These are phyloP conservation scores for Drosophila meridionalis DNA, from an alignment of 2,888 invertebrate genomes.

Conservation along the genomic window DNA sequence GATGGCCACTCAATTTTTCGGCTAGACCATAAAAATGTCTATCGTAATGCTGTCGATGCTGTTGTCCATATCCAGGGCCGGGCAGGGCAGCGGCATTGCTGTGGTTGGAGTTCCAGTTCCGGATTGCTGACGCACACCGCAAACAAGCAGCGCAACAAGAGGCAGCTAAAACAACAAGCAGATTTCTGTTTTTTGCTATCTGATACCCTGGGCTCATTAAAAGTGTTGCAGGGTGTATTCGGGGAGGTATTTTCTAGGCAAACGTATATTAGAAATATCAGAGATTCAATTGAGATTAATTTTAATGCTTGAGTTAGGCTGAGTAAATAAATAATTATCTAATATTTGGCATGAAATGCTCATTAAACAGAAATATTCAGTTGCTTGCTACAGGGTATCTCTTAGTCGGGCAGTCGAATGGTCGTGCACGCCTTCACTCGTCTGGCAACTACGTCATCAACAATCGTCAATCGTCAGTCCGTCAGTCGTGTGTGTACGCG, in stretches of 20 bases:
- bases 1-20: slow-evolving; percentile 34
- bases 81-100: neutral
- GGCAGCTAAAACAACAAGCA: slow-evolving; percentile 35
- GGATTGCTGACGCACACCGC: slow-evolving; percentile 51
- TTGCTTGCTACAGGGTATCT: slow-evolving; percentile 19
- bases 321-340: neutral
- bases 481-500: slow-evolving; percentile 23
- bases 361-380: too few species aligned
- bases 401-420: neutral
- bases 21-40: slow-evolving; percentile 46
- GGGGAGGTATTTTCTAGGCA: neutral
- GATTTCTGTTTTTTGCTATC: slow-evolving; percentile 18
- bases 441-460: slow-evolving; percentile 45
- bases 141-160: slow-evolving; percentile 35
- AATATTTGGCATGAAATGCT: neutral
- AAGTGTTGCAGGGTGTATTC: neutral
- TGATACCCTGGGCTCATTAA: slow-evolving; percentile 11
- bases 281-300: neutral
- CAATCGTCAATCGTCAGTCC: slow-evolving; percentile 43
- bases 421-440: neutral
- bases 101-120: slow-evolving; percentile 52
- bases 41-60: slow-evolving; percentile 20
- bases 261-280: neutral
- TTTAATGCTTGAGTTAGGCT: neutral
- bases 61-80: slow-evolving; percentile 3